phyloP scores from a whole-genome alignment of 2,113 vertebrate genomes.

The Nesoenas mayeri region DNA sequence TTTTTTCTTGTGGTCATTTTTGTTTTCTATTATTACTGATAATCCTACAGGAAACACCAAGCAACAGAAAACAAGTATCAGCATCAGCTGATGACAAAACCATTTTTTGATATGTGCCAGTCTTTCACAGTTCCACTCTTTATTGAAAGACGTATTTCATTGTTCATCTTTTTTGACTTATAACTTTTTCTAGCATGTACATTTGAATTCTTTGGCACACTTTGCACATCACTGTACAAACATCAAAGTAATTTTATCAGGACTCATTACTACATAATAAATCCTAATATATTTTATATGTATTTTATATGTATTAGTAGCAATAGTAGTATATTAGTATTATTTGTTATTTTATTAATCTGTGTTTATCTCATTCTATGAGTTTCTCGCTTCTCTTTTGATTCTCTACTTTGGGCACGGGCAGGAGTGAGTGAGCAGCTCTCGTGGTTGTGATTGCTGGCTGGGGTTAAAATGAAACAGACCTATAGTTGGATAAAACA shows the following conservation, averaged over 20 bases:
- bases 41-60: neutral
- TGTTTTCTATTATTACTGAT: neutral
- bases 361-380: too few species aligned
- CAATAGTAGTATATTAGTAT: too few species aligned
- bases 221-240: neutral
- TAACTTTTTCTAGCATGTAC: neutral
- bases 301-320: too few species aligned
- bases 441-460: too few species aligned
- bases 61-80: neutral
- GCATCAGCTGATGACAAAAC: neutral
- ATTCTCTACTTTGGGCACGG: too few species aligned
- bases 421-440: too few species aligned
- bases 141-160: neutral
- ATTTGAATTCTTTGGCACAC: neutral
- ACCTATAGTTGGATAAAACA: too few species aligned
- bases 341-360: too few species aligned
- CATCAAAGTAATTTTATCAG: neutral
- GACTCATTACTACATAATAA: neutral
- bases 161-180: neutral
- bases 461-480: neutral
- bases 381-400: too few species aligned
- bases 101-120: neutral
- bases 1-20: too few species aligned
- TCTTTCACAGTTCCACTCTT: neutral
- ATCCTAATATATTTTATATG: neutral